These are phyloP conservation scores for Lucilia sericata DNA, from an alignment of 1,140 invertebrate species.

Conservation along the genomic window DNA sequence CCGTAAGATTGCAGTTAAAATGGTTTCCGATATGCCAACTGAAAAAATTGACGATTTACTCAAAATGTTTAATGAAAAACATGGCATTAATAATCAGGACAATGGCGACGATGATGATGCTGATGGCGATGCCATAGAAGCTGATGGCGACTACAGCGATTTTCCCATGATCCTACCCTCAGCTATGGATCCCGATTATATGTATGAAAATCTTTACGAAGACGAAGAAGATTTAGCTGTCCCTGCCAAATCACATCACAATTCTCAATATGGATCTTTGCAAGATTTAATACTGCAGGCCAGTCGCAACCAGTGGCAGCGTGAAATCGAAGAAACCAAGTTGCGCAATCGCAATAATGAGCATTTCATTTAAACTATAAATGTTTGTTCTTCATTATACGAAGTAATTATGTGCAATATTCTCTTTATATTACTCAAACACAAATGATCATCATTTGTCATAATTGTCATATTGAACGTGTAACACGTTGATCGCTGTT, in stretches of 20 bases:
- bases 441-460: neutral
- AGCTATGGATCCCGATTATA: slow-evolving; percentile 54
- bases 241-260: slow-evolving; percentile 52
- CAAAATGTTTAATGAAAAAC: slow-evolving; percentile 57
- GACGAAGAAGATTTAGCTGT: slow-evolving; percentile 57
- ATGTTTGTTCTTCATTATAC: neutral
- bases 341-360: slow-evolving; percentile 55
- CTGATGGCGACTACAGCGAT: slow-evolving; percentile 41
- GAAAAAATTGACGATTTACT: slow-evolving; percentile 57
- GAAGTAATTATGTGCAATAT: neutral
- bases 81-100: slow-evolving; percentile 50
- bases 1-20: slow-evolving; percentile 60
- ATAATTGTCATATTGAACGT: neutral
- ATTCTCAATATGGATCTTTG: slow-evolving; percentile 59
- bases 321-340: slow-evolving; percentile 58
- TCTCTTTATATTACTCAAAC: neutral
- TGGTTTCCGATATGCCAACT: slow-evolving; percentile 61
- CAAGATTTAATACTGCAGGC: slow-evolving; percentile 62
- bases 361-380: slow-evolving; percentile 52
- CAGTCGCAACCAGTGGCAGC: slow-evolving; percentile 56
- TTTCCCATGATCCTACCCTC: slow-evolving; percentile 43
- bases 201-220: slow-evolving; percentile 60
- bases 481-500: neutral
- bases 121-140: slow-evolving; percentile 41
- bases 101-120: slow-evolving; percentile 49